Base-by-base conservation (phyloP, 2,888 invertebrate genomes). In the Xestia rhomboidea region DNA sequence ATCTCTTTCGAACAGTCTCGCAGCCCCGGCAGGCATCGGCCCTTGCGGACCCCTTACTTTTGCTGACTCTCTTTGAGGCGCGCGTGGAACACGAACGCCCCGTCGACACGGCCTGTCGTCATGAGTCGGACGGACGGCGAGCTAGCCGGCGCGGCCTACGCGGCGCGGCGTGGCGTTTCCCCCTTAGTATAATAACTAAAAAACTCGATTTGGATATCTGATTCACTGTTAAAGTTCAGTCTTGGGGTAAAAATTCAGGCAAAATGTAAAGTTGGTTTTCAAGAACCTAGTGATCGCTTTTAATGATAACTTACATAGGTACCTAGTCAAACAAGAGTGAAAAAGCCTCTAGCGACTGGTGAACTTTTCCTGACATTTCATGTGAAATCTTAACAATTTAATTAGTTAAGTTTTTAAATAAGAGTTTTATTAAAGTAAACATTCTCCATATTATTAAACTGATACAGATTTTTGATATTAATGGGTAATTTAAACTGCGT, bases 401-500 rank as follows among this genome's bases (percentile, higher is more conserved):
- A 85, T 83, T 76, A 62, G 51, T 76, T 30, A 57, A 46, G 18
- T 54, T 70, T 57, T 46, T 21, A 54, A 27, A 76, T 62, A 49
- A 70, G 77, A 24, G 0, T 63, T 63, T 41, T 27, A 66, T 71
- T 73, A 62, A 73, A 85, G 71, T 68, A 83, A 66, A 74, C 67
- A 66, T 64, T 81, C 34, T 54, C 27, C 51, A 34, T 81, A 81
- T 71, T 71, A 81, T 81, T 73, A 85, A 68, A 60, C 30, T n/a
- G 60, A 81, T 81, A 81, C 46, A n/a, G 68, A 60, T 70, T 73
- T 85, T 46, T 85, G 73, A 81, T 77, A 81, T 83, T 83, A 85
- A 72, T 21, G 24, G 27, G 24, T 38, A 68, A 72, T 69, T 84
- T 68, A 38, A 70, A 57, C 49, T 11, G 10, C 27, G 34, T 57